Evolutionary conservation across 2,113 vertebrate species (phyloP).

Genomic region (Arizona elegans): DNA sequence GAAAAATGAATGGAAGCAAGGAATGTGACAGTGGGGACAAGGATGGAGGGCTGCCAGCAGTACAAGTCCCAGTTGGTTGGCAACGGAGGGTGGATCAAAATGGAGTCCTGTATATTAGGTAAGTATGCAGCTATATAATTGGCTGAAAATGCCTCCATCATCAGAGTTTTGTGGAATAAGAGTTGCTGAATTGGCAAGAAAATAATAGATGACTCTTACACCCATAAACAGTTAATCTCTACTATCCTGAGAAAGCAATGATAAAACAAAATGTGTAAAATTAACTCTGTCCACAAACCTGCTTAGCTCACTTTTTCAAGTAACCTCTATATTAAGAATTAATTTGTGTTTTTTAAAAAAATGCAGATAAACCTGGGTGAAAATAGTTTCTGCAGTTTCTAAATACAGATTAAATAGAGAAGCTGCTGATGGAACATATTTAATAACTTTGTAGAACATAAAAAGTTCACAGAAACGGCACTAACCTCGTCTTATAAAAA

Average conservation of each 20-base stretch:
- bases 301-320: neutral
- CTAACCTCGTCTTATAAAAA: neutral
- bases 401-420: neutral
- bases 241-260: neutral
- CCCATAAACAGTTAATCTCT: neutral
- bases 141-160: neutral
- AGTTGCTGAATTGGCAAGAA: neutral
- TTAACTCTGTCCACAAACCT: neutral
- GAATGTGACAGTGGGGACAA: conserved; percentile 88
- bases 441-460: neutral
- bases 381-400: neutral
- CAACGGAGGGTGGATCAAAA: conserved; percentile 87
- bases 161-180: too few relatives aligned
- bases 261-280: neutral
- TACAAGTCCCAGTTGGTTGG: conserved; percentile 98
- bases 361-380: neutral
- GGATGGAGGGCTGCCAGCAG: conserved; percentile 81
- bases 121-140: conserved; percentile 22
- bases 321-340: neutral
- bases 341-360: neutral
- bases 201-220: neutral
- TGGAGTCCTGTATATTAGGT: conserved; percentile 92
- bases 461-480: neutral
- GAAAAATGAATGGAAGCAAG: conserved; percentile 99
- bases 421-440: neutral